A percentile compares a stretch with the other conserved stretches of the same genome.
phyloP scores from a whole-genome alignment of 2,888 invertebrate genomes.

The Ectobius pallidus region DNA sequence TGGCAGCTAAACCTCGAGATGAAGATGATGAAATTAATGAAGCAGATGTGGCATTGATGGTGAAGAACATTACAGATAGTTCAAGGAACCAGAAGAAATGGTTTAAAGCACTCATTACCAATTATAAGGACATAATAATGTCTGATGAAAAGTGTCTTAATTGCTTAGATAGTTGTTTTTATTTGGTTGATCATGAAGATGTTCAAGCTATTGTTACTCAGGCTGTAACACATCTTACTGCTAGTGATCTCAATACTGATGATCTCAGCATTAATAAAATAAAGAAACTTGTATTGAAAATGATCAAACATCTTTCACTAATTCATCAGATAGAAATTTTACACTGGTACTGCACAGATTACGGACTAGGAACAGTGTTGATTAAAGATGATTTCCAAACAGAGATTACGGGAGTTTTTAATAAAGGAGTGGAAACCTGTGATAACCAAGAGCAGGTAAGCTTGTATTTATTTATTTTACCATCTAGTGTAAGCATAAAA shows the following conservation, averaged over 20 bases:
- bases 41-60: slow-evolving; percentile 32
- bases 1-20: slow-evolving; percentile 38
- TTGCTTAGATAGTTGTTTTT: slow-evolving; percentile 31
- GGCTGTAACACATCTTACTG: no score
- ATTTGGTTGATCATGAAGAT: slow-evolving; percentile 34
- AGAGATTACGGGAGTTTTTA: slow-evolving; percentile 24
- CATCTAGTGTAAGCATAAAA: no score
- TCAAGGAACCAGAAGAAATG: slow-evolving; percentile 37
- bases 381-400: slow-evolving; percentile 13
- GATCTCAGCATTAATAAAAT: no score
- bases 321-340: slow-evolving; percentile 27
- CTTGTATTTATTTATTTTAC: no score
- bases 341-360: slow-evolving; percentile 20
- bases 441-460: slow-evolving; percentile 29
- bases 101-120: slow-evolving; percentile 39
- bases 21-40: slow-evolving; percentile 43
- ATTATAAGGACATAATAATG: no score
- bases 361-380: neutral
- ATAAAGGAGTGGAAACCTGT: slow-evolving; percentile 22
- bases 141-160: slow-evolving; percentile 26
- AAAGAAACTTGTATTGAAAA: slow-evolving; percentile 13
- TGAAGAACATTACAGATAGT: slow-evolving; percentile 32
- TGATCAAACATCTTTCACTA: slow-evolving; percentile 11
- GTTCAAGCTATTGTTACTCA: slow-evolving; percentile 29
- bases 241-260: no score